Evolutionary conservation across 2,888 invertebrate species (phyloP).

Genomic region (Leptopilina drosophilae): DNA sequence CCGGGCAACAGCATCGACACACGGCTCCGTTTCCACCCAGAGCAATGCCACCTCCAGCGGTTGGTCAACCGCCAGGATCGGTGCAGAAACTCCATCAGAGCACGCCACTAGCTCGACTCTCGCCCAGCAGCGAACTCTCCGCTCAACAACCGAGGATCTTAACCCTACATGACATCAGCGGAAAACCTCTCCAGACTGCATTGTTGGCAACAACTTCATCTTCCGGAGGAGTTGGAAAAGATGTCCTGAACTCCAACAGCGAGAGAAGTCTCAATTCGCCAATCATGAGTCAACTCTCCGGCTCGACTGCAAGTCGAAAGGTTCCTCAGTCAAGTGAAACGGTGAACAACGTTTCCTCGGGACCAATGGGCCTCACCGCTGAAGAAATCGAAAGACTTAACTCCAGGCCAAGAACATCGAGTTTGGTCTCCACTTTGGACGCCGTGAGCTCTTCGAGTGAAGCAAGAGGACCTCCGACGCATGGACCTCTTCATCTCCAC

Average conservation of each 20-base stretch:
- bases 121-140: conserved; percentile 94
- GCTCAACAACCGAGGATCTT: conserved; percentile 94
- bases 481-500: conserved; percentile 84
- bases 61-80: conserved; percentile 81
- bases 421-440: conserved; percentile 93
- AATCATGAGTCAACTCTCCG: conserved; percentile 93
- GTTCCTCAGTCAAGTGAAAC: conserved; percentile 82
- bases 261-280: conserved; percentile 95
- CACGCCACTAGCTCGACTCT: conserved; percentile 92
- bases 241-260: conserved; percentile 93
- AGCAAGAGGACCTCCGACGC: conserved; percentile 84
- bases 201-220: conserved; percentile 92
- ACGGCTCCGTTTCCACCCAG: conserved; percentile 86
- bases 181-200: conserved; percentile 93
- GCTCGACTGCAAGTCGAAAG: conserved; percentile 88
- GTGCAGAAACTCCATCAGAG: conserved; percentile 88
- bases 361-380: conserved; percentile 90
- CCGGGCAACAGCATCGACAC: conserved; percentile 81
- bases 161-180: conserved; percentile 95
- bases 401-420: conserved; percentile 91
- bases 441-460: conserved; percentile 95
- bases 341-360: conserved; percentile 82
- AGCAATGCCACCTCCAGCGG: conserved; percentile 82
- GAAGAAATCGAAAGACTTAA: conserved; percentile 96
- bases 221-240: conserved; percentile 92